A percentile compares a stretch with the other conserved stretches of the same genome.
These are phyloP conservation scores for Drosophila glabriapex DNA, from an alignment of 2,888 invertebrate species.

Conservation along the genomic window DNA sequence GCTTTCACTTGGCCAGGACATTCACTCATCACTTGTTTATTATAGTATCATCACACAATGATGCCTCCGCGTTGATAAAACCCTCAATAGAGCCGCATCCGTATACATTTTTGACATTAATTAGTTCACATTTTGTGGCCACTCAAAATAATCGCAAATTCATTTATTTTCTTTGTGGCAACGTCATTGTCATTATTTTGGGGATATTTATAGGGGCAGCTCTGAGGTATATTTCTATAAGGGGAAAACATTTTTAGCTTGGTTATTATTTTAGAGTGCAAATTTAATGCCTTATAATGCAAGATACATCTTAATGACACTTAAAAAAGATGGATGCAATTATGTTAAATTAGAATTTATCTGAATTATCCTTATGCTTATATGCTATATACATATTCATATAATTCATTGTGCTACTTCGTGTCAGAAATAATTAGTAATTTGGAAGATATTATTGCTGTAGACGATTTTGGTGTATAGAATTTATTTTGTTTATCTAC, in stretches of 20 bases:
- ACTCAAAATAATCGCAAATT: slow-evolving; percentile 37
- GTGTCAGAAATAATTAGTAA: too few relatives aligned
- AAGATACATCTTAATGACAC: neutral
- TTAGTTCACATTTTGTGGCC: slow-evolving; percentile 64
- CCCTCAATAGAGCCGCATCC: slow-evolving; percentile 27
- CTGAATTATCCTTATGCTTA: neutral
- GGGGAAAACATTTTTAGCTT: neutral
- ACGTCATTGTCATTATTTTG: slow-evolving; percentile 44
- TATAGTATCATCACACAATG: slow-evolving; percentile 44
- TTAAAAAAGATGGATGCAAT: neutral
- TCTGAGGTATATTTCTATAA: neutral
- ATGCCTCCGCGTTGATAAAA: slow-evolving; percentile 51
- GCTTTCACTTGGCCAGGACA: slow-evolving; percentile 62
- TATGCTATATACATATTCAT: neutral
- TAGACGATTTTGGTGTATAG: too few relatives aligned
- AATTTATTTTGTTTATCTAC: too few relatives aligned
- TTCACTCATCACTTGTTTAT: slow-evolving; percentile 38
- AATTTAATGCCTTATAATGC: neutral
- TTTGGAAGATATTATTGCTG: too few relatives aligned
- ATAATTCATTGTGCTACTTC: neutral
- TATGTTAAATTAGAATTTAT: neutral
- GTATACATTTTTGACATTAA: slow-evolving; percentile 63
- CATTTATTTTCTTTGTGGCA: slow-evolving; percentile 18
- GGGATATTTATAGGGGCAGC: neutral
- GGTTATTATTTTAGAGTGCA: slow-evolving; percentile 9